These are phyloP conservation scores for Xenentodon cancila DNA, from an alignment of 2,797 vertebrate genomes.

Conservation along the genomic window DNA sequence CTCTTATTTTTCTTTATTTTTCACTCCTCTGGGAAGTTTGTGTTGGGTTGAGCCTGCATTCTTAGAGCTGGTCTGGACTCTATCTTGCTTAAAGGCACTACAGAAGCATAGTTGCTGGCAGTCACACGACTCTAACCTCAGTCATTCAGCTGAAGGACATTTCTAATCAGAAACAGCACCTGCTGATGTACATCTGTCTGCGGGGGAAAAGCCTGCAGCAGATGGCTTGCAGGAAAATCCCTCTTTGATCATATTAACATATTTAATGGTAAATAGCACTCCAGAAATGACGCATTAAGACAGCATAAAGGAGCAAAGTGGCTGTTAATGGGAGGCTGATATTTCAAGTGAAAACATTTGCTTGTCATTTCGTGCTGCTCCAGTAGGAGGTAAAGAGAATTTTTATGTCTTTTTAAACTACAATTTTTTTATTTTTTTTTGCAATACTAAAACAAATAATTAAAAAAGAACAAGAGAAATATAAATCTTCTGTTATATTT, in stretches of 20 bases:
- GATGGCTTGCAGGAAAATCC: background rate
- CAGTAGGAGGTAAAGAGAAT: too few relatives aligned
- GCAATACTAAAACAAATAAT: background rate
- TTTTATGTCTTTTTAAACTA: background rate
- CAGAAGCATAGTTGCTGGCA: conserved; percentile 39
- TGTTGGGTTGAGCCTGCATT: conserved; percentile 15
- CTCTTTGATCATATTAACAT: conserved; percentile 14
- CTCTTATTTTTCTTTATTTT: conserved; percentile 21
- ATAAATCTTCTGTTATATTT: too few relatives aligned
- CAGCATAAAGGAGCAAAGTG: background rate
- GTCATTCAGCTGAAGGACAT: conserved; percentile 21
- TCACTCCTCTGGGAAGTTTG: conserved; percentile 13
- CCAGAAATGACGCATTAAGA: background rate
- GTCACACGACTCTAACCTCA: conserved; percentile 33
- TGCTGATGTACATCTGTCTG: conserved; percentile 2
- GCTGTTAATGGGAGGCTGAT: background rate
- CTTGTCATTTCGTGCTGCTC: too few relatives aligned
- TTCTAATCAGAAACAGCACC: conserved; percentile 18
- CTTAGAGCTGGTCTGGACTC: conserved; percentile 12
- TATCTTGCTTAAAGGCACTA: conserved; percentile 32
- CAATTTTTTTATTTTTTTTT: background rate
- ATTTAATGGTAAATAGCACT: background rate
- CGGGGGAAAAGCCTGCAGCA: conserved; percentile 9
- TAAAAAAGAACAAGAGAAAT: background rate
- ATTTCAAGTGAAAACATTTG: too few relatives aligned